These are phyloP conservation scores for Eriosoma lanigerum DNA, from an alignment of 1,140 invertebrate genomes.

Conservation along the genomic window DNA sequence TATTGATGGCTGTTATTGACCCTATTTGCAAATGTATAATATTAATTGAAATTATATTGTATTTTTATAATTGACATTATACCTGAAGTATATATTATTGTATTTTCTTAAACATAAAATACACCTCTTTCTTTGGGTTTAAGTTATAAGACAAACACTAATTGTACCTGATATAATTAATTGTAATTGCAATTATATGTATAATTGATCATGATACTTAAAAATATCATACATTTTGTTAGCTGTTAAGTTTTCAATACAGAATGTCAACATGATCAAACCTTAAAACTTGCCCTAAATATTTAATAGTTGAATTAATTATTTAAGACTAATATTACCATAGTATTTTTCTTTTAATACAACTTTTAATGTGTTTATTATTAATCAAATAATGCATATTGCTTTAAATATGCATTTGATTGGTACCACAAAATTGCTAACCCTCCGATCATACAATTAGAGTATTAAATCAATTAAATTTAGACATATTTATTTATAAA, in stretches of 20 bases:
- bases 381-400: slow-evolving; percentile 22
- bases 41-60: neutral
- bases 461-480: slow-evolving; percentile 39
- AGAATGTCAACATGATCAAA: slow-evolving; percentile 23
- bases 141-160: slow-evolving; percentile 35
- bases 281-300: neutral
- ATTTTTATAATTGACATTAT: slow-evolving; percentile 16
- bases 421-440: slow-evolving; percentile 46
- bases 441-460: slow-evolving; percentile 46
- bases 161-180: slow-evolving; percentile 39
- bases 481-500: slow-evolving; percentile 7
- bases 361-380: neutral
- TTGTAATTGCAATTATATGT: too few relatives aligned
- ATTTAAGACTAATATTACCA: neutral
- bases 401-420: slow-evolving; percentile 33
- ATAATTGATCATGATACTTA: slow-evolving; percentile 47
- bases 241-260: slow-evolving; percentile 12
- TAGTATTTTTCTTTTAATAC: neutral
- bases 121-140: neutral
- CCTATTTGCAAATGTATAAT: neutral
- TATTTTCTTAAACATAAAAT: neutral
- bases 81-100: slow-evolving; percentile 33
- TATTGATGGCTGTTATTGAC: neutral
- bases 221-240: slow-evolving; percentile 6
- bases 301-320: neutral